Percentiles rank a stretch among this genome's conserved stretches.
phyloP scores from a whole-genome alignment of 2,888 invertebrate genomes.

The Balanococcus diminutus region DNA sequence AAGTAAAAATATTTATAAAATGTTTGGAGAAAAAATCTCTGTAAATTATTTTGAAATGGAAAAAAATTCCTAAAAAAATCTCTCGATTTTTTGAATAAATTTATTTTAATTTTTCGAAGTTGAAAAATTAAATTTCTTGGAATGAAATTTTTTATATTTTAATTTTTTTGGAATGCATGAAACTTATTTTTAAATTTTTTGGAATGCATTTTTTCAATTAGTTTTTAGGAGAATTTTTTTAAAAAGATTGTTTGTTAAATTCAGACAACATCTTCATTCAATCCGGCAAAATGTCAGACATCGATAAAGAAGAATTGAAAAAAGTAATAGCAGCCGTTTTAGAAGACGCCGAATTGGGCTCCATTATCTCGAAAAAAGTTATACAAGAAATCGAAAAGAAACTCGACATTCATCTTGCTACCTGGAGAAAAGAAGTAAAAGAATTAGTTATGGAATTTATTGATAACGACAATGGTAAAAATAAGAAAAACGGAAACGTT shows the following conservation, averaged over 20 bases:
- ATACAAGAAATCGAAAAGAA: slow-evolving; percentile 83
- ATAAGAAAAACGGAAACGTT: slow-evolving; percentile 62
- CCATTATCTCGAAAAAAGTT: slow-evolving; percentile 87
- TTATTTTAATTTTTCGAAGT: no score
- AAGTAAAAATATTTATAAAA: no score
- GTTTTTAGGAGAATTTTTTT: no score
- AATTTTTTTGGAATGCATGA: no score
- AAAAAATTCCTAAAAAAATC: no score
- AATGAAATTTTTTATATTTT: no score
- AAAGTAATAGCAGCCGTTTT: slow-evolving; percentile 86
- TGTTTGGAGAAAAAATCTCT: no score
- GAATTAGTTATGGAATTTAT: slow-evolving; percentile 81
- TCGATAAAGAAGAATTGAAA: slow-evolving; percentile 75
- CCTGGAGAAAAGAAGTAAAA: slow-evolving; percentile 58
- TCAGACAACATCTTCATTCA: background rate
- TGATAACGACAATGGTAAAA: slow-evolving; percentile 62
- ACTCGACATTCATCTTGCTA: slow-evolving; percentile 75
- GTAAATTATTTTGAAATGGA: no score
- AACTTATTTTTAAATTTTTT: no score
- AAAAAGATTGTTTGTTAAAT: slow-evolving; percentile 28
- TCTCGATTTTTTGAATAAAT: no score
- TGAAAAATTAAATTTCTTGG: no score
- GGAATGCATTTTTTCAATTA: no score
- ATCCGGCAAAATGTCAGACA: slow-evolving; percentile 75
- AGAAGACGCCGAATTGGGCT: slow-evolving; percentile 82